Evolutionary conservation across 2,888 invertebrate genomes (phyloP), one percentile per base, ranked within the genome.

Genomic region (Suillia variegata): DNA sequence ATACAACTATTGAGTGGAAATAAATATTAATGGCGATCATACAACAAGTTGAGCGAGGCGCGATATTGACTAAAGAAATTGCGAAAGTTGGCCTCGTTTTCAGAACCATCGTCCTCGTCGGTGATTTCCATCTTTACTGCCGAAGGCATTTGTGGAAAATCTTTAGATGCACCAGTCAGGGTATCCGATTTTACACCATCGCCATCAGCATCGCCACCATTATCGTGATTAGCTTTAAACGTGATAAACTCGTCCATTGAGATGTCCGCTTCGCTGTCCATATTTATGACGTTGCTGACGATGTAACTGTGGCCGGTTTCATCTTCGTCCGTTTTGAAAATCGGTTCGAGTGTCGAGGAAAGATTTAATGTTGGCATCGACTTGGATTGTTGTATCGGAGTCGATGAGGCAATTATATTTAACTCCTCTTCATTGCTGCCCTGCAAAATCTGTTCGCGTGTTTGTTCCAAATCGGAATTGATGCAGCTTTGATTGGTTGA

Each of bases 51-150:
- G 10, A 73, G 54, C 0, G 73, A 71, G 18, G 70, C 68, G 2
- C 69, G 63, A 54, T 72, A 73, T 51, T 72, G 72, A 15, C 65
- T 69, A 56, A 73, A 73, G 56, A 73, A 73, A 53, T 67, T 73
- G 31, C 69, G 69, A 33, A 72, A 72, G 57, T 70, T 69, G 1
- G 68, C 68, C 50, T 72, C 72, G 56, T 73, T 72, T 33, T 72
- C 69, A 8, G 60, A 60, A n/a, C 65, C 59, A n/a, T 66, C 61
- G 2, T 69, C 65, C 31, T 69, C 67, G 1, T 61, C 61, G 13
- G 62, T 56, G 4, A 67, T 61, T 56, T 70, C 68, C 53, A 66
- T 58, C 62, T 71, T 67, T 13, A 69, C 53, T 12, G 67, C 59
- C 3, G 66, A 26, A 3, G 62, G 61, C 63, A 58, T 62, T 58